Evolutionary conservation across 2,113 vertebrate genomes (phyloP), one percentile per base, ranked within the genome.

Genomic region (Paracyprichromis sp.): DNA sequence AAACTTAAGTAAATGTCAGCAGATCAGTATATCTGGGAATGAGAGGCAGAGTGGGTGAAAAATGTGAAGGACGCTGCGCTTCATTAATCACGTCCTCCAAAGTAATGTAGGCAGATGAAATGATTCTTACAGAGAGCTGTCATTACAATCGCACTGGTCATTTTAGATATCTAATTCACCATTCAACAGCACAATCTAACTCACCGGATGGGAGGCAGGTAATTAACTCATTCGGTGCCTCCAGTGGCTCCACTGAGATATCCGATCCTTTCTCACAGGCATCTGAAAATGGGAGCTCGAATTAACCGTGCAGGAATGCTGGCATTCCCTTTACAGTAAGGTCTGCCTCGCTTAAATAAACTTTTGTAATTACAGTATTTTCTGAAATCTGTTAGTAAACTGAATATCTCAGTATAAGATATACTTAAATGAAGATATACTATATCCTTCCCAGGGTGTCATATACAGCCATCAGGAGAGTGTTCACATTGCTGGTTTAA

Each of bases 1-100:
- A 96, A 97, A 98, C 97, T 97, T 97, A 98, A 97, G 97, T 97
- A 97, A 98, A 98, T 97, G 98, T 98, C 97, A 98, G 97, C 96
- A 95, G 97, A 97, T 98, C 97, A 45, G 97, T 97, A 97, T 97
- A 97, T 98, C 95, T 97, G 97, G 95, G 96, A 96, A 97, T 96
- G 97, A 96, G 88, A 80, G 73, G 61, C 34, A 16, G 97, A 95
- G 97, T 95, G 96, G 96, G 96, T 96, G 96, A 96, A 96, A 97
- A 96, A 97, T 96, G 97, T 97, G 97, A 98, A 97, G 97, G 97
- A 96, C 96, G 97, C 97, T 94, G 94, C 95, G 94, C 97, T 98
- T 97, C 97, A 98, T 99, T 98, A 98, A 97, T 97, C 97, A 97
- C 96, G 97, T 98, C 98, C 97, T 97, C 97, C 95, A 97, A 97